Base-by-base conservation (phyloP, 2,888 invertebrate species). In the Microplitis manilae region DNA sequence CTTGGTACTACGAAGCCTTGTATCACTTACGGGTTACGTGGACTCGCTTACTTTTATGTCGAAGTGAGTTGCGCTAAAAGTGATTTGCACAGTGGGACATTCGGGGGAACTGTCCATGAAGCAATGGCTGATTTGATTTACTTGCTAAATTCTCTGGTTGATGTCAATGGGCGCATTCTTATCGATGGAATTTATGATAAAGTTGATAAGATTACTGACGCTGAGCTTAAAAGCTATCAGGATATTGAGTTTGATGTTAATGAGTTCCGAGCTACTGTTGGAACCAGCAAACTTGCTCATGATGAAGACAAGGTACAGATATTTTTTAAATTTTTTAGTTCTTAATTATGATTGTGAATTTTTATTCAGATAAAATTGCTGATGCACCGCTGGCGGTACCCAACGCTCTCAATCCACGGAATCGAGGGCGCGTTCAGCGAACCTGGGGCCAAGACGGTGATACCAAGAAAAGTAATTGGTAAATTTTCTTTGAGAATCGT, bases 401-500 rank as follows among this genome's bases (percentile, higher is more conserved):
- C 99, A 1, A 95, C 95, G 73, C 92, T 99, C 7, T 98, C 98
- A 0, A 91, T 99, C 69, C 99, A 99, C 90, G 98, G 98, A 62
- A 96, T 98, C 86, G 97, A 99, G 91, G 98, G 94, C 41, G 98
- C 98, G 6, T 98, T 98, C 87, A 95, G 95, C 89, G 98, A 96
- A 81, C 93, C 96, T 0, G 99, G 99, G 13, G 94, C 95, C 20
- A 99, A 99, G 90, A 99, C 99, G 75, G 98, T 99, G 0, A 98
- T 97, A 85, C 97, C 97, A 0, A 93, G 94, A 68, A 96, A 97
- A 90, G 98, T 99, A 0, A 95, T 94, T 85, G 99, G 98, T 30
- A 99, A 99, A 90, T 99, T 99, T 91, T 98, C 98, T 0, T 95
- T 99, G 82, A 94, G 99, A 74, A 94, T 98, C 83, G 99, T 99